Evolutionary conservation across 2,888 invertebrate genomes (phyloP), one percentile per base, ranked within the genome.

Genomic region (Ormyrus thymus): DNA sequence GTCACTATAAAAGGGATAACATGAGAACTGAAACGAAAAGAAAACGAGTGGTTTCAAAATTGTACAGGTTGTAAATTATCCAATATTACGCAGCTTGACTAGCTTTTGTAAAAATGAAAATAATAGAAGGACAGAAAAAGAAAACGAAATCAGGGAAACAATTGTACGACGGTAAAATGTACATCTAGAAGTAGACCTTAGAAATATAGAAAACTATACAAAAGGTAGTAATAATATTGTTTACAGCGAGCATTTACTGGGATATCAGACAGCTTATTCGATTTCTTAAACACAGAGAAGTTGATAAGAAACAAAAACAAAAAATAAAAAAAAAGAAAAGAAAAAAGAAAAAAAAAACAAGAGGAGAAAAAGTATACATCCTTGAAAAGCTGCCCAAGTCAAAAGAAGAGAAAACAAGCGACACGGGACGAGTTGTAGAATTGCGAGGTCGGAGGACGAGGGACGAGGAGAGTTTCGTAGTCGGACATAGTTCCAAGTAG

Each of bases 111-210:
- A 13, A 70, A 66, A 55, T 46, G 53, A 65, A 61, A 74, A 66
- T 46, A 75, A 66, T 46, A 53, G 8, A 64, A 45, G 51, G 6
- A 68, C 58, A 50, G 45, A 43, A 65, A 68, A 72, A 50, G 10
- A 29, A 69, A 53, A 56, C 55, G 43, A 72, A 56, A 29, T 29
- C 7, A 76, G 53, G 76, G 59, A 61, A 64, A 73, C 68, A 73
- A 43, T 76, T 69, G 10, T 73, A 80, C 55, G 43, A 59, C 65
- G 64, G 70, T 71, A 65, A 77, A 64, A 76, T 64, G 69, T 72
- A 69, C 58, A 59, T 65, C 53, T 50, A 62, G 56, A 58, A 10
- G 62, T 53, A 59, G 51, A 29, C 29, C 29, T 29, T 53, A 50
- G 29, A 9, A 61, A 56, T 68, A 61, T 69, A 55, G 11, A 48